Percentiles rank a stretch among this genome's conserved stretches.
Evolutionary conservation across 2,888 invertebrate genomes (phyloP).

Genomic region (Saturnia japonica): DNA sequence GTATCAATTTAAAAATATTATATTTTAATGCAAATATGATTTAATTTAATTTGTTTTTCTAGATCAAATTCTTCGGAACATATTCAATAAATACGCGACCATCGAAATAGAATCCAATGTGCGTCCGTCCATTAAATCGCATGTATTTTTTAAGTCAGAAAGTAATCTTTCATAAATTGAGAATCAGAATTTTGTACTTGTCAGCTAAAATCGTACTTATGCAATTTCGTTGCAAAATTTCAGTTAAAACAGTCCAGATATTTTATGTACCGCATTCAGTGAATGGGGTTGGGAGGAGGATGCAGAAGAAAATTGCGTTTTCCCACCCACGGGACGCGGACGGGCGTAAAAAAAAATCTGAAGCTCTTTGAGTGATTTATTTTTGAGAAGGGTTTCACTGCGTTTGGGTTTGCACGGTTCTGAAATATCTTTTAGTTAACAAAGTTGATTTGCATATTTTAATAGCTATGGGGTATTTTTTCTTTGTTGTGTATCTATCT

Average conservation of each 20-base stretch:
- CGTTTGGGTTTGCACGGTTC: slow-evolving; percentile 9
- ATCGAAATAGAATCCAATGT: too few species aligned
- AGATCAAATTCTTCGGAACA: too few species aligned
- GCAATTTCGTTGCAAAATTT: neutral
- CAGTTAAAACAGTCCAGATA: neutral
- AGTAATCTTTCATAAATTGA: neutral
- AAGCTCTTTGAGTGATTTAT: slow-evolving; percentile 23
- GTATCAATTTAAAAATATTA: too few species aligned
- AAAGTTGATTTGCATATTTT: slow-evolving; percentile 4
- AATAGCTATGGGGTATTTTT: neutral
- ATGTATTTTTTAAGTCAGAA: too few species aligned
- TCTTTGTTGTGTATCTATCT: neutral
- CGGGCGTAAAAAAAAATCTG: slow-evolving; percentile 19
- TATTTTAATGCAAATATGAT: too few species aligned
- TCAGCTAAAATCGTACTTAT: neutral
- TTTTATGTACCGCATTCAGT: neutral
- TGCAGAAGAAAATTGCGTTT: slow-evolving; percentile 30
- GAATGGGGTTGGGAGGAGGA: slow-evolving; percentile 31
- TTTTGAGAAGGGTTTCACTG: slow-evolving; percentile 12
- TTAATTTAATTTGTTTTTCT: too few species aligned
- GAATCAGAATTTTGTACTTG: neutral
- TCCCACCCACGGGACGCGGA: slow-evolving; percentile 21
- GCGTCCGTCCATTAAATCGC: too few species aligned
- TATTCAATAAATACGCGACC: too few species aligned
- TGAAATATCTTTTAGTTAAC: slow-evolving; percentile 17